Base-by-base conservation (phyloP, 2,888 invertebrate genomes). In the Drosophila sordidula region DNA sequence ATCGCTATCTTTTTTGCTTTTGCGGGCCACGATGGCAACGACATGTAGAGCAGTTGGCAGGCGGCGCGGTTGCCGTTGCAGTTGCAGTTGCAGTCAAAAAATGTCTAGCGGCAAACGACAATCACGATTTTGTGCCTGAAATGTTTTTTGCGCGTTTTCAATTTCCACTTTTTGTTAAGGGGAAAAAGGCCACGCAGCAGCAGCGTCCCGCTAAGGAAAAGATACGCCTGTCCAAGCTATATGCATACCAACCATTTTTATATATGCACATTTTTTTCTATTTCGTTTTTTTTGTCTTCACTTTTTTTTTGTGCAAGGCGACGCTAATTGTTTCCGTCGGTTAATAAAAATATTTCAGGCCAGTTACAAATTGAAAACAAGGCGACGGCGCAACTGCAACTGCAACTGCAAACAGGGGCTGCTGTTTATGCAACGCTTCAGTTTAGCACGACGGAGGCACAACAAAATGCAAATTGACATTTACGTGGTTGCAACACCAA, bases 301-400 rank as follows among this genome's bases (percentile, higher is more conserved):
- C 38, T 14, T 14, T 64, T 41, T 45, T 32, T 42, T 22, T 45
- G 46, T 52, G 46, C 68, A 57, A 74, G 85, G 88, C 85, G 82
- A 81, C 87, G 82, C 87, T 90, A 89, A 89, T 90, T 89, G 90
- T 88, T 89, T 90, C 90, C 89, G 90, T 90, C 90, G 87, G 89
- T 83, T 90, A 83, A 87, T 89, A 89, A 88, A 85, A 85, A 85
- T 89, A 89, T 89, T 89, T 87, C 70, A 86, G 76, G 73, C 80
- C 87, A 88, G 86, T 75, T 76, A 87, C 85, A 86, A 86, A 86
- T 86, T 86, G 89, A 75, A 78, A 76, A 85, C 84, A 78, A 83
- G 80, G 75, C 65, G 50, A 63, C 42, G 32, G 22, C 38, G 47
- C 38, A 45, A 51, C 56, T 59, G 63, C 66, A 51, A 59, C 57